Evolutionary conservation across 1,140 invertebrate genomes (phyloP).

Genomic region (Rhyzopertha dominica): DNA sequence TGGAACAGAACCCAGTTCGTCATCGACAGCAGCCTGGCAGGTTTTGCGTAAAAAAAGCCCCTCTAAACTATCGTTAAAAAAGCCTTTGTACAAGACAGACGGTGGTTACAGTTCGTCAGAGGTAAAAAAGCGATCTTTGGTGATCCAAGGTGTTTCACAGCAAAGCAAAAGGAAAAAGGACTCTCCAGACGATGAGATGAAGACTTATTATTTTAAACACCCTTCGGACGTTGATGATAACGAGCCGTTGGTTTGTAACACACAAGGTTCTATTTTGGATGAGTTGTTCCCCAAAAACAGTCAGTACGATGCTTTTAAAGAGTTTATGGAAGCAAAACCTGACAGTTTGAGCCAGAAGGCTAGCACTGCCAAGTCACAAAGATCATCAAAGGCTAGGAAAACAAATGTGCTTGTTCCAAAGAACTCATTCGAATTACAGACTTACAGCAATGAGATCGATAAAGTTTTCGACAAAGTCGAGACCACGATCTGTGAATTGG

Average conservation of each 20-base stretch:
- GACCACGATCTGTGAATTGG: conserved; percentile 34
- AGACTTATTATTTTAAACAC: not conserved
- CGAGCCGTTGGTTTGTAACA: too few species aligned
- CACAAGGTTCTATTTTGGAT: too few species aligned
- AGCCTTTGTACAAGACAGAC: too few species aligned
- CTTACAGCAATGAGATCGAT: conserved; percentile 34
- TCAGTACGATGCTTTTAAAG: not conserved
- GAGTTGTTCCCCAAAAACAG: not conserved
- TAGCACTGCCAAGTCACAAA: conserved; percentile 1
- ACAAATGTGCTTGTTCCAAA: conserved; percentile 6
- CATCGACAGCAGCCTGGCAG: too few species aligned
- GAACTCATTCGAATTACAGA: conserved; percentile 15
- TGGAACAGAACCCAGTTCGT: too few species aligned
- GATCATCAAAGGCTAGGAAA: conserved; percentile 8
- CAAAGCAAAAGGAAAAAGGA: not conserved
- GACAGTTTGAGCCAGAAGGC: conserved; percentile 1
- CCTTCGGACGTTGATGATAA: too few species aligned
- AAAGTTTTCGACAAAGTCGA: conserved; percentile 36
- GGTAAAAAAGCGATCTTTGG: too few species aligned
- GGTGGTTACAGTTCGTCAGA: too few species aligned
- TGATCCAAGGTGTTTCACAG: not conserved
- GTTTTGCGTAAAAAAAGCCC: too few species aligned
- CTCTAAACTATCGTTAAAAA: too few species aligned
- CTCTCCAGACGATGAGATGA: not conserved
- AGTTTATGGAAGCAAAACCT: conserved; percentile 2